These are phyloP conservation scores for Tetropium fuscum DNA, from an alignment of 2,888 invertebrate species.

Conservation along the genomic window DNA sequence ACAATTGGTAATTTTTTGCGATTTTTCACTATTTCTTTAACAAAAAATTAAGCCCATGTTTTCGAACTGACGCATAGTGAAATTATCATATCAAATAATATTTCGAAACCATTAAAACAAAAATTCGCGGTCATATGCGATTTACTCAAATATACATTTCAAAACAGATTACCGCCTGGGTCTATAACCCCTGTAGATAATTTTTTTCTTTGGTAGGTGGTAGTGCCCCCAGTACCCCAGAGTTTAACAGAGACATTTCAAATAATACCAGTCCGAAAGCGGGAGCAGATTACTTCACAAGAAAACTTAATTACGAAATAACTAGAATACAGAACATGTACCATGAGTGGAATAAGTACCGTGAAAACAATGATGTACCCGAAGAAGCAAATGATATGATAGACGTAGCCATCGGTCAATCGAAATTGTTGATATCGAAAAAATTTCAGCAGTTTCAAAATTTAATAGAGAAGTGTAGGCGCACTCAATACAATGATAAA, in stretches of 20 bases:
- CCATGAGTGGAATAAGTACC: constrained; percentile 69
- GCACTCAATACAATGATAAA: constrained; percentile 65
- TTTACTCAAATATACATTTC: too few species aligned
- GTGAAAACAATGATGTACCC: constrained; percentile 58
- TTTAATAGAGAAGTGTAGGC: constrained; percentile 62
- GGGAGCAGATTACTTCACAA: constrained; percentile 64
- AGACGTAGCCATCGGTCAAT: constrained; percentile 82
- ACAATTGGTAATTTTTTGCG: too few species aligned
- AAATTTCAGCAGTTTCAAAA: constrained; percentile 76
- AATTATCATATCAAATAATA: too few species aligned
- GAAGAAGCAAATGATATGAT: constrained; percentile 72
- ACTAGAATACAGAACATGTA: constrained; percentile 69
- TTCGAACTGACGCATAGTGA: too few species aligned
- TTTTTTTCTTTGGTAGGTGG: too few species aligned
- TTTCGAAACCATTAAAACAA: too few species aligned
- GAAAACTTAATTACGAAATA: constrained; percentile 68
- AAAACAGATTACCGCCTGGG: too few species aligned
- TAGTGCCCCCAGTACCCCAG: constrained; percentile 21
- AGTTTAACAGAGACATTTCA: constrained; percentile 35
- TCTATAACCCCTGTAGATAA: too few species aligned
- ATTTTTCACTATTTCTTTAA: too few species aligned
- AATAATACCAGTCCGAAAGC: constrained; percentile 53
- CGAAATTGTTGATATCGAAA: constrained; percentile 78
- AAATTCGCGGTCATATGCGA: too few species aligned
- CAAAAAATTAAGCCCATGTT: too few species aligned